Conservation (phyloP, 2,888 invertebrate species). For the Tupiocoris notatus region DNA sequence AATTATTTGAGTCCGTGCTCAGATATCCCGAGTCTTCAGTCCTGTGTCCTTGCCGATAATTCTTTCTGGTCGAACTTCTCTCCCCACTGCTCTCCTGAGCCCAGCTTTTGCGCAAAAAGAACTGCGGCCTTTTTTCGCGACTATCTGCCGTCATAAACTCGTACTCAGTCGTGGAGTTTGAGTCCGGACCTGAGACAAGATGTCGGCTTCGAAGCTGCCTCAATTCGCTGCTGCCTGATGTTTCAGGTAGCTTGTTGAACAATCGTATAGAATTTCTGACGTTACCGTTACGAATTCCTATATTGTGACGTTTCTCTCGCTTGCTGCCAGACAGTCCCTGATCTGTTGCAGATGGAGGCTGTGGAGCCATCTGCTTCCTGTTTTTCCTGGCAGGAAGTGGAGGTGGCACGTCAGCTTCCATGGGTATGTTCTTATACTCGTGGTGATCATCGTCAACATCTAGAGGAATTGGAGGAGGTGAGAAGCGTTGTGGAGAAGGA, state of each 20-base stretch:
- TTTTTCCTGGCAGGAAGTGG: conserved; percentile 56
- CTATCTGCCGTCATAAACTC: conserved; percentile 25
- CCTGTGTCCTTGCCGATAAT: conserved; percentile 53
- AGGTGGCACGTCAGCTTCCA: conserved; percentile 49
- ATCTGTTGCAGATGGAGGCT: conserved; percentile 54
- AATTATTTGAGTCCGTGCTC: conserved; percentile 71
- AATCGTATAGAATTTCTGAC: conserved; percentile 14
- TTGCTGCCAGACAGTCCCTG: conserved; percentile 52
- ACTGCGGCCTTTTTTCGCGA: conserved; percentile 23
- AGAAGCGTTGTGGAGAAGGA: conserved; percentile 61
- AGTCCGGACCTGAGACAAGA: conserved; percentile 26
- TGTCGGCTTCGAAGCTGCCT: not conserved
- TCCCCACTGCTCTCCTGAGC: conserved; percentile 16
- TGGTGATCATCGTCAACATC: conserved; percentile 30
- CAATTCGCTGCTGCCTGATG: not conserved
- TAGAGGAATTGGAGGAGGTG: conserved; percentile 58
- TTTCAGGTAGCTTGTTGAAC: conserved; percentile 33
- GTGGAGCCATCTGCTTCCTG: conserved; percentile 52
- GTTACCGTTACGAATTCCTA: conserved; percentile 7
- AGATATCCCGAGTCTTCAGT: conserved; percentile 80
- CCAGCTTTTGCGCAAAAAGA: conserved; percentile 15
- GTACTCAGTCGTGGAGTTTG: conserved; percentile 36
- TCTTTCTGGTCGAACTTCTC: conserved; percentile 29
- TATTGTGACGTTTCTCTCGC: conserved; percentile 47
- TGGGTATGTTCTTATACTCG: conserved; percentile 48